These are phyloP conservation scores for Watsonalla binaria DNA, from an alignment of 2,888 invertebrate species.

Conservation along the genomic window DNA sequence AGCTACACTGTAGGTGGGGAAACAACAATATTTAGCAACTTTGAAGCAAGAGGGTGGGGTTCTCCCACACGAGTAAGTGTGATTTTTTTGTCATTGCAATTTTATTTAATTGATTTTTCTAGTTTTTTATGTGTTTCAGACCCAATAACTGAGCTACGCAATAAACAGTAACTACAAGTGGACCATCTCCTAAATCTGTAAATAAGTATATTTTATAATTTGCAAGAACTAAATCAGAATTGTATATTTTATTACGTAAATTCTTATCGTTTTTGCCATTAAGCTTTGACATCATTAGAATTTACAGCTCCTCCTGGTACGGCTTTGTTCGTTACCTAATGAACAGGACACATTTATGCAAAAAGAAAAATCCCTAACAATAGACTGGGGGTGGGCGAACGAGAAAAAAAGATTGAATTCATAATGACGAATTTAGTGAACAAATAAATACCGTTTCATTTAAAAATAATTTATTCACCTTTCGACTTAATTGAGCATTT, in stretches of 20 bases:
- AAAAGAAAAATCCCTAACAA: neutral
- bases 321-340: neutral
- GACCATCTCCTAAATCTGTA: too few relatives aligned
- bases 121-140: too few relatives aligned
- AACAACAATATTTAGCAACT: neutral
- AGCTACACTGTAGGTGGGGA: neutral
- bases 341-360: neutral
- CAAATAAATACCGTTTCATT: neutral
- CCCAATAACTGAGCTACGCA: too few relatives aligned
- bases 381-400: neutral
- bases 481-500: neutral
- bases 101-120: too few relatives aligned
- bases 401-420: neutral
- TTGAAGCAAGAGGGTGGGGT: neutral
- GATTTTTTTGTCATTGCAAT: too few relatives aligned
- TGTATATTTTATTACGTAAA: too few relatives aligned
- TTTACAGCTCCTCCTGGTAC: neutral
- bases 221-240: too few relatives aligned
- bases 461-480: neutral
- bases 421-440: neutral
- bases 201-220: too few relatives aligned
- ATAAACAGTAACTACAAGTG: too few relatives aligned
- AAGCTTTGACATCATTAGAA: neutral
- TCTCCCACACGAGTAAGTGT: too few relatives aligned
- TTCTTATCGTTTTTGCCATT: neutral